These are phyloP conservation scores for Leptinotarsa rubiginosa DNA, from an alignment of 2,888 invertebrate genomes.

Conservation along the genomic window DNA sequence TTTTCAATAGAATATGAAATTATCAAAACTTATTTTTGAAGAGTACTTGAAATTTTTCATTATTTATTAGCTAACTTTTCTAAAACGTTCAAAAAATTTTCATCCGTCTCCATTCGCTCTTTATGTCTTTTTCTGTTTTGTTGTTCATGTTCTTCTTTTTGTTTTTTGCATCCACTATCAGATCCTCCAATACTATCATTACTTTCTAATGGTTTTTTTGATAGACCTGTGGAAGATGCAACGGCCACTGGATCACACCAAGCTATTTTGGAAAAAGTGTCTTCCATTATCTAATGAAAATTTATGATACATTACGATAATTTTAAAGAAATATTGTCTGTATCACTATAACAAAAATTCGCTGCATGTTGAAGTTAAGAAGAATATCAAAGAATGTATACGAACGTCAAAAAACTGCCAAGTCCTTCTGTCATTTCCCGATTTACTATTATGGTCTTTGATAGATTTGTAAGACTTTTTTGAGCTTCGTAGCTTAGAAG, in stretches of 20 bases:
- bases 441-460: too few relatives aligned
- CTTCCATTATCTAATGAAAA: slow-evolving; percentile 31
- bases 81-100: slow-evolving; percentile 36
- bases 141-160: slow-evolving; percentile 44
- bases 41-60: slow-evolving; percentile 6
- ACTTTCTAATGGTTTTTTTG: slow-evolving; percentile 9
- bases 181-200: not conserved
- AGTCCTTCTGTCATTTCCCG: too few relatives aligned
- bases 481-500: too few relatives aligned
- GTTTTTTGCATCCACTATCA: slow-evolving; percentile 33
- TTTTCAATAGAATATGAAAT: slow-evolving; percentile 1
- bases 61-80: slow-evolving; percentile 37
- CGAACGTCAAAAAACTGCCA: slow-evolving; percentile 29
- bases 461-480: too few relatives aligned
- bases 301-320: slow-evolving; percentile 11
- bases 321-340: slow-evolving; percentile 9
- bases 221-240: slow-evolving; percentile 26
- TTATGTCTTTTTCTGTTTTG: slow-evolving; percentile 41
- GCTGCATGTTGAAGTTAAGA: slow-evolving; percentile 16
- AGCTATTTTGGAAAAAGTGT: slow-evolving; percentile 29
- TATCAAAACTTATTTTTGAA: slow-evolving; percentile 4
- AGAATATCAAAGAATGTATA: slow-evolving; percentile 25
- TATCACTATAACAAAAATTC: not conserved
- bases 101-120: slow-evolving; percentile 46
- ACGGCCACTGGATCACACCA: slow-evolving; percentile 32